Evolutionary conservation across 1,140 invertebrate species (phyloP), one percentile per base, ranked within the genome.

Genomic region (Leptinotarsa lineolata): DNA sequence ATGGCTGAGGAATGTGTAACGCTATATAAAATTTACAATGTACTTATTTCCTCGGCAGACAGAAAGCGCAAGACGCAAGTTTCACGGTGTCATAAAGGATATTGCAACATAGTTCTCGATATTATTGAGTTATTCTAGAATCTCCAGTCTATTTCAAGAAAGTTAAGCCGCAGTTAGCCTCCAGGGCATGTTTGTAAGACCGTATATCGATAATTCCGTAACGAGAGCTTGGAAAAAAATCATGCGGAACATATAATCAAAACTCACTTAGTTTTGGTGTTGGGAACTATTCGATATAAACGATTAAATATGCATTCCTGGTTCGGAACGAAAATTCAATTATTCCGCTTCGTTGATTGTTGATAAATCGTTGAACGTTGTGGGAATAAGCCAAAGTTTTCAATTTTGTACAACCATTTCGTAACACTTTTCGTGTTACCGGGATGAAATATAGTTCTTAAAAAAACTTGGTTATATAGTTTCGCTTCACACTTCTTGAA

Each of bases 111-210:
- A 54, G 48, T 13, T 54, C n/a, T 54, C 48, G 48, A 54, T 54
- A 54, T 54, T 54, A 54, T 54, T 54, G 48, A 54, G 48, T 54
- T 54, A 54, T 54, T 54, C 48, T 54, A 54, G 48, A n/a, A 16
- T 54, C 16, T 54, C 48, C 48, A 54, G 48, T 54, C 48, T 54
- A 54, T 54, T 54, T 54, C 48, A n/a, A 54, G 48, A 54, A 54
- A 54, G 16, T 54, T 54, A 54, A 5, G n/a, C 48, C n/a, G 48
- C 16, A 18, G 48, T 54, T 3, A 15, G 16, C 48, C 48, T 54
- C 48, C 48, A n/a, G n/a, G 48, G 48, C 16, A 18, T 54, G n/a
- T 54, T 18, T 54, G 48, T 54, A n/a, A 54, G 48, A 54, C 15
- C n/a, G 16, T 54, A 54, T 54, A 54, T 15, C n/a, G 15, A 18